phyloP scores from a whole-genome alignment of 2,797 vertebrate species.

The Melanotaenia trifasciata region DNA sequence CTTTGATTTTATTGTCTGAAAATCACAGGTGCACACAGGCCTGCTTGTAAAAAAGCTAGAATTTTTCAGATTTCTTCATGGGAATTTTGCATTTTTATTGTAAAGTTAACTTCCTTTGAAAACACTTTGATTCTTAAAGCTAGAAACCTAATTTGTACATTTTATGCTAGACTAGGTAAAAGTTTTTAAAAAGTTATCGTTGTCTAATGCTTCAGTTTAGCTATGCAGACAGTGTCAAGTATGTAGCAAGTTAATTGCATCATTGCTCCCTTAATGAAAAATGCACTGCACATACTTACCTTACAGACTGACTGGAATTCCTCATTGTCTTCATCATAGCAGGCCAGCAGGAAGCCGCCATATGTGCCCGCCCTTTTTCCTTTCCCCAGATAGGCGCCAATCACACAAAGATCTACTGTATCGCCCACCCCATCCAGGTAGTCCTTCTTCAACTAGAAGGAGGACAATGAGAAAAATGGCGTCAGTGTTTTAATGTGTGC shows the following conservation, averaged over 20 bases:
- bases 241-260: background rate
- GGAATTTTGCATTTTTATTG: background rate
- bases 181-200: background rate
- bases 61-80: background rate
- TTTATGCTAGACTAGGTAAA: background rate
- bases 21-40: background rate
- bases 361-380: constrained; percentile 90
- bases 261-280: background rate
- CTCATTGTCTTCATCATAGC: constrained; percentile 91
- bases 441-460: constrained; percentile 90
- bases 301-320: constrained; percentile 94
- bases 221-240: background rate
- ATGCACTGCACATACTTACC: constrained; percentile 69
- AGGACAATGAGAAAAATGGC: background rate
- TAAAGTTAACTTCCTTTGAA: background rate
- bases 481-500: background rate
- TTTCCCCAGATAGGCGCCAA: constrained; percentile 91
- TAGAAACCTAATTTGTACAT: constrained; percentile 2
- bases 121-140: background rate
- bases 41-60: background rate
- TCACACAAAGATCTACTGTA: constrained; percentile 92
- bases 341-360: constrained; percentile 91
- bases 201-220: background rate
- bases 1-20: background rate
- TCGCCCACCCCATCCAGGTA: constrained; percentile 92